Base-by-base conservation (phyloP, 2,888 invertebrate species). In the Nemotelus pantherinus region DNA sequence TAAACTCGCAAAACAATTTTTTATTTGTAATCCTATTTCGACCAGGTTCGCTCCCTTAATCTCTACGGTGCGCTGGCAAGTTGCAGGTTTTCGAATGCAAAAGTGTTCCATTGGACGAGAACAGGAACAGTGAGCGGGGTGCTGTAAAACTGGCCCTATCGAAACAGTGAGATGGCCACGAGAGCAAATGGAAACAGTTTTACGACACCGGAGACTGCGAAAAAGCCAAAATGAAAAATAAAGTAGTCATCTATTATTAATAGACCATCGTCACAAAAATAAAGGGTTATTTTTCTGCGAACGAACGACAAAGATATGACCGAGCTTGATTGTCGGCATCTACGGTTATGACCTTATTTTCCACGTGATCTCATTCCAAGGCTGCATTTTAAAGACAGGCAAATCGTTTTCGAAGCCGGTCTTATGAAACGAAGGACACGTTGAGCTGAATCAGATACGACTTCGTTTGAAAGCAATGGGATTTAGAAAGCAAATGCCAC, bases 201-300 rank as follows among this genome's bases (percentile, higher is more conserved):
- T 68, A 68, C 53, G 68, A 68, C 25, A 39, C 39, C 39, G 53
- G 53, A 50, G 50, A 41, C 68, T 68, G 53, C 39, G 67, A 47
- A 68, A 63, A 68, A 68, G 68, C 68, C 68, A 53, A 68, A 68
- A 67, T 67, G 67, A 67, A 67, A 67, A 67, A 67, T 67, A 68
- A 68, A 68, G 68, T 9, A 68, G 68, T 68, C 68, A 68, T 68
- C 50, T 53, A 68, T 68, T 68, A 68, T 68, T 68, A 68, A 68
- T 68, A 68, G 68, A 41, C 9, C 41, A 48, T 41, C 68, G 68
- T 53, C 68, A 53, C 50, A 68, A 53, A 68, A 68, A 53, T 68
- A 68, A 68, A 68, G 68, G 68, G 68, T 68, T 68, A 53, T 53
- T 1, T 64, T 39, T 68, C 39, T 39, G 10, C 48, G 39, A 50